Conservation (phyloP, 2,888 invertebrate genomes). For the Mythimna impura region DNA sequence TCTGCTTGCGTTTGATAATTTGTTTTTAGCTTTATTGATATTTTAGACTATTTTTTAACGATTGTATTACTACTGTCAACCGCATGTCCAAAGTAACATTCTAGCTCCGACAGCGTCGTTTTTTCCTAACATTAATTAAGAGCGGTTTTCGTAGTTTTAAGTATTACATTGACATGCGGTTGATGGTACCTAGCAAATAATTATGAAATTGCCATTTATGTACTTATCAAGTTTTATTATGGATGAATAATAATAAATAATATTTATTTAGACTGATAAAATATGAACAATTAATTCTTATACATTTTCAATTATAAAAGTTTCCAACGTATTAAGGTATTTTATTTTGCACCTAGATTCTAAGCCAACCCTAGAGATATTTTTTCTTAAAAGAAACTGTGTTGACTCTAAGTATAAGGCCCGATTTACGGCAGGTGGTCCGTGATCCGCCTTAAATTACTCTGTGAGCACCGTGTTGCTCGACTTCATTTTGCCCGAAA, state of each 20-base stretch:
- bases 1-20: neutral
- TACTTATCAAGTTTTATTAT: constrained; percentile 9
- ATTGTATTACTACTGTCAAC: constrained; percentile 4
- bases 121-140: neutral
- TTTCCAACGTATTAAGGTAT: constrained; percentile 23
- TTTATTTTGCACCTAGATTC: constrained; percentile 30
- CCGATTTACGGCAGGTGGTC: no score
- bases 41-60: constrained; percentile 7
- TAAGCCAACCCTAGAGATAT: neutral
- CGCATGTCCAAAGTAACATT: neutral
- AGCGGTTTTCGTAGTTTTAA: constrained; percentile 1
- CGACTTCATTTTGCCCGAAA: no score
- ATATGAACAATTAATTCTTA: constrained; percentile 41
- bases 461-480: no score
- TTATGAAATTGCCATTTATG: neutral
- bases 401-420: no score
- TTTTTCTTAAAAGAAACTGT: no score
- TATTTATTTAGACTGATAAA: constrained; percentile 56
- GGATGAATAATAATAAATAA: constrained; percentile 18
- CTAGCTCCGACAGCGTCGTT: neutral
- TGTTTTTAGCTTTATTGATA: neutral
- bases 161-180: neutral
- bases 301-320: constrained; percentile 38
- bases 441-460: no score
- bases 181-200: neutral